Conservation (phyloP, 2,888 invertebrate species). For the Philaethria dido region DNA sequence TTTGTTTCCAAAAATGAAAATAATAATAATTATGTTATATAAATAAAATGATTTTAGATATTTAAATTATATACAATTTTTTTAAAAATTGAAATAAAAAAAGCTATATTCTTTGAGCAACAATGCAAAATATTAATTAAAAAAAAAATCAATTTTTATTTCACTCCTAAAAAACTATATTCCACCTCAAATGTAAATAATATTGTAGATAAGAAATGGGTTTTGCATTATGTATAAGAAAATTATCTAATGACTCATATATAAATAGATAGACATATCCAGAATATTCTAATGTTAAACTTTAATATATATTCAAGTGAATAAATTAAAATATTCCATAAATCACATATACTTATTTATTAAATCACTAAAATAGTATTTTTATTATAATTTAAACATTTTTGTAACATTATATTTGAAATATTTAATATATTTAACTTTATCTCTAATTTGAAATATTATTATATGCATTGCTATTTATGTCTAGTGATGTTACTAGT, state of each 20-base stretch:
- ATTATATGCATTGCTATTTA: slow-evolving; percentile 42
- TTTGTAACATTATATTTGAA: background rate
- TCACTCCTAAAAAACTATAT: background rate
- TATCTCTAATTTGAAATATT: slow-evolving; percentile 24
- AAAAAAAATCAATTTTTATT: background rate
- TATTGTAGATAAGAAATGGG: background rate
- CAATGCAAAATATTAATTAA: background rate
- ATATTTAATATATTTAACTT: slow-evolving; percentile 11
- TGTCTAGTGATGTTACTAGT: slow-evolving; percentile 43
- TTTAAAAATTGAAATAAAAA: too few species aligned
- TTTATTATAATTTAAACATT: too few species aligned
- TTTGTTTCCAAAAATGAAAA: too few species aligned
- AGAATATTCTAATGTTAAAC: background rate
- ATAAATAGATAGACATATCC: background rate
- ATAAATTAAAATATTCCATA: background rate
- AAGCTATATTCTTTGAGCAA: background rate
- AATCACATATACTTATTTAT: background rate
- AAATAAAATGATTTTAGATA: too few species aligned
- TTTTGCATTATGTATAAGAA: background rate
- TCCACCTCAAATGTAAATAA: background rate
- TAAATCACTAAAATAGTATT: background rate
- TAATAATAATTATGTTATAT: too few species aligned
- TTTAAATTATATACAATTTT: too few species aligned
- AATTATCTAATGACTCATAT: background rate
- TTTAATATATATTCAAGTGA: background rate